phyloP scores from a whole-genome alignment of 1,140 invertebrate genomes.

The Aricia agestis region DNA sequence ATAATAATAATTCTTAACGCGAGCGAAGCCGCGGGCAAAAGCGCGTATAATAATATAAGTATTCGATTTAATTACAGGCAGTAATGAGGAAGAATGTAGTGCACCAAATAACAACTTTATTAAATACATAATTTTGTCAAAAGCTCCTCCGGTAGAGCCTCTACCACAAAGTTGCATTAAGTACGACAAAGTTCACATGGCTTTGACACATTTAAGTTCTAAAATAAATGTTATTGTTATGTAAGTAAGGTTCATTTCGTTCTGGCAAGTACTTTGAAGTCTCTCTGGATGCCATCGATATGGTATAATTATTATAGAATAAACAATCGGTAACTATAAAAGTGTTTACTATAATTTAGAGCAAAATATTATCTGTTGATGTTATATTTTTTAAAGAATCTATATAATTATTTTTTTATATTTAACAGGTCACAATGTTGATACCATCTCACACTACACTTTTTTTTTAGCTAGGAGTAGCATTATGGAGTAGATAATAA shows the following conservation, averaged over 20 bases:
- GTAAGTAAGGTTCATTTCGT: slow-evolving; percentile 13
- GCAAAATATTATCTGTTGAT: too few relatives aligned
- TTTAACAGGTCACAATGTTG: too few relatives aligned
- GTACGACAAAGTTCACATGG: slow-evolving; percentile 14
- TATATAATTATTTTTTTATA: too few relatives aligned
- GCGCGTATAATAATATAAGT: background rate
- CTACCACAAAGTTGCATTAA: slow-evolving; percentile 27
- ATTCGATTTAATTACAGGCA: background rate
- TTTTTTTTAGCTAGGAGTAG: too few relatives aligned
- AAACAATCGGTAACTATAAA: background rate
- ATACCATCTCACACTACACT: too few relatives aligned
- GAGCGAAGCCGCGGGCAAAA: too few relatives aligned
- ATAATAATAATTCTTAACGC: too few relatives aligned
- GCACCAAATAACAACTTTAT: slow-evolving; percentile 22
- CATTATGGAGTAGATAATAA: too few relatives aligned
- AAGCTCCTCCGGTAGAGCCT: slow-evolving; percentile 22
- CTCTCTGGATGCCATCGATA: background rate
- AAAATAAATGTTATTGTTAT: background rate
- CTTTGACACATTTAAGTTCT: background rate
- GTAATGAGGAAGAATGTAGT: background rate
- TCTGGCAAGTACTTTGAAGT: background rate
- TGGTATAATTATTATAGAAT: background rate
- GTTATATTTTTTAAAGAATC: too few relatives aligned
- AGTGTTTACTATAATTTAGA: too few relatives aligned
- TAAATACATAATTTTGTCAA: slow-evolving; percentile 22